These are phyloP conservation scores for Apantesis nais DNA, from an alignment of 2,888 invertebrate species.

Conservation along the genomic window DNA sequence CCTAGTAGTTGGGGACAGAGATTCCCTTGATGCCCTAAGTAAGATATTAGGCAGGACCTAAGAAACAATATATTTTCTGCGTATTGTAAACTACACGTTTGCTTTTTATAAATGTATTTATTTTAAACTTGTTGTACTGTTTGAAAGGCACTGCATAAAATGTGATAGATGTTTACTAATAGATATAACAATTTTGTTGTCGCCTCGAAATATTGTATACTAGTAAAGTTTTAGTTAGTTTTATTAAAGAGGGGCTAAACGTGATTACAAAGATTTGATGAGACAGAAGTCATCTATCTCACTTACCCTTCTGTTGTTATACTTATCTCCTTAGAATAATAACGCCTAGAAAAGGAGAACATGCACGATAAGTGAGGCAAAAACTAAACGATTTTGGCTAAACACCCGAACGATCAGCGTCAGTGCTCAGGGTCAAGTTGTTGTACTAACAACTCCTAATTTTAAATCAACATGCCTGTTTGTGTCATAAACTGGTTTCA, in stretches of 20 bases:
- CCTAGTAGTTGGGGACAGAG: constrained; percentile 37
- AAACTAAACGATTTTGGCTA: no score
- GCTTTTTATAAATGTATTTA: constrained; percentile 45
- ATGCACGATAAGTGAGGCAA: no score
- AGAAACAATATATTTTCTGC: constrained; percentile 35
- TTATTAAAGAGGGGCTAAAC: background rate
- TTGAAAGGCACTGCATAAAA: constrained; percentile 30
- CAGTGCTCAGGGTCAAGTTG: no score
- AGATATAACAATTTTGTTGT: constrained; percentile 30
- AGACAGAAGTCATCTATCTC: background rate
- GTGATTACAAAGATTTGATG: background rate
- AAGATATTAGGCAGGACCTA: constrained; percentile 57
- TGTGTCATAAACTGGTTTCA: no score
- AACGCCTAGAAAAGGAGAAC: no score
- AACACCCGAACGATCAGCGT: no score
- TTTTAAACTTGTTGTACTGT: constrained; percentile 35
- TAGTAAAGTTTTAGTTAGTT: background rate
- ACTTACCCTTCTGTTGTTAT: background rate
- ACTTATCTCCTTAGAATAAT: no score
- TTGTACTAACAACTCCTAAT: no score
- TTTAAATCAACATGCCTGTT: no score
- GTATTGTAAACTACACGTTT: constrained; percentile 34
- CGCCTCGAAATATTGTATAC: constrained; percentile 14
- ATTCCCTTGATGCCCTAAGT: constrained; percentile 54
- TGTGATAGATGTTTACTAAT: constrained; percentile 31